phyloP scores from a whole-genome alignment of 2,888 invertebrate species.

The Stenodera caucasica region DNA sequence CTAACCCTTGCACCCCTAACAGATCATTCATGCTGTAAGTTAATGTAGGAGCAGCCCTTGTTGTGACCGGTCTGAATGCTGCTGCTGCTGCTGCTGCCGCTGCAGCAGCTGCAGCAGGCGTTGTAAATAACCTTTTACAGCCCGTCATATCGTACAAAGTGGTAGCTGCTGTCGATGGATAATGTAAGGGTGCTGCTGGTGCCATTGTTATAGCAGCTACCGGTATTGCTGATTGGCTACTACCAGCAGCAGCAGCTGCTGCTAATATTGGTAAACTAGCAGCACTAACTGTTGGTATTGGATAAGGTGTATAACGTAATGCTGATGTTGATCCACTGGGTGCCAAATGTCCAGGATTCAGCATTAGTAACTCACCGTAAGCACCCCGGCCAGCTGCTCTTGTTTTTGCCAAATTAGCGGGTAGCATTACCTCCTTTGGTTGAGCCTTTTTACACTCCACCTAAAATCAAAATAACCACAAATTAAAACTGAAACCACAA shows the following conservation, averaged over 20 bases:
- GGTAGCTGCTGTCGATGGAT: slow-evolving; percentile 44
- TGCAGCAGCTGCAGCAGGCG: slow-evolving; percentile 28
- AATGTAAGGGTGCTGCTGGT: slow-evolving; percentile 51
- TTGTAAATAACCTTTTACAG: slow-evolving; percentile 61
- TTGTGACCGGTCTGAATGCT: slow-evolving; percentile 55
- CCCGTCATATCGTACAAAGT: slow-evolving; percentile 59
- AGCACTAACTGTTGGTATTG: slow-evolving; percentile 49
- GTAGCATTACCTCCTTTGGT: slow-evolving; percentile 99
- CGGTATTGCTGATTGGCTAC: slow-evolving; percentile 44
- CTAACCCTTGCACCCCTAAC: slow-evolving; percentile 70
- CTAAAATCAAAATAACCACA: slow-evolving; percentile 60
- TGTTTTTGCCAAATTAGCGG: slow-evolving; percentile 93
- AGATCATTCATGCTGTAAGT: slow-evolving; percentile 72
- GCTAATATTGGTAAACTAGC: slow-evolving; percentile 38
- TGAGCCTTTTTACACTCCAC: slow-evolving; percentile 99
- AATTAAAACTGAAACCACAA: neutral
- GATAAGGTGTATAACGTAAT: slow-evolving; percentile 68
- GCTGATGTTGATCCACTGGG: slow-evolving; percentile 56
- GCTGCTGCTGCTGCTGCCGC: slow-evolving; percentile 43
- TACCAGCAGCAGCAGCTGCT: slow-evolving; percentile 30
- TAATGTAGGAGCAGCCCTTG: slow-evolving; percentile 61
- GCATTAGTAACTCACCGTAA: slow-evolving; percentile 97
- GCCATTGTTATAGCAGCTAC: slow-evolving; percentile 52
- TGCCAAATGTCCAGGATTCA: slow-evolving; percentile 64
- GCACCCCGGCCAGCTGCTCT: slow-evolving; percentile 93